Percentiles rank a stretch among this genome's conserved stretches.
Conservation (phyloP, 2,797 vertebrate species). For the Intellagama lesueurii region DNA sequence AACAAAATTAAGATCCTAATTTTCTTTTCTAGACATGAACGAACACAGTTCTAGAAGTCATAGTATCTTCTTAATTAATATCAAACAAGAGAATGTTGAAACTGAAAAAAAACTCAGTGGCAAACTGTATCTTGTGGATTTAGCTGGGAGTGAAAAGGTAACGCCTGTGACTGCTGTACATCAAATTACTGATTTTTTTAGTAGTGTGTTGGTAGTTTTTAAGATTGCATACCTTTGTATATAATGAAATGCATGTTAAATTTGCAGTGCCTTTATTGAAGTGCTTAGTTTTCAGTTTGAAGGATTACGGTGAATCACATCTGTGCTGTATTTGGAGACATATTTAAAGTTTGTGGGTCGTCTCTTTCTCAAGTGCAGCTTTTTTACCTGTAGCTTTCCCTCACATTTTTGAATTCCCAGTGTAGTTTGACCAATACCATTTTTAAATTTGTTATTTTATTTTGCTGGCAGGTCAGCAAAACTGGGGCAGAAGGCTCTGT, state of each 20-base stretch:
- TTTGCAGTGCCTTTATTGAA: not conserved
- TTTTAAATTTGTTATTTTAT: conserved; percentile 33
- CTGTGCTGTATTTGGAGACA: not conserved
- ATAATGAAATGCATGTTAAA: not conserved
- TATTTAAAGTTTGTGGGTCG: too few species aligned
- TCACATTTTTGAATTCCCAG: not conserved
- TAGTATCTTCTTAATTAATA: conserved; percentile 95
- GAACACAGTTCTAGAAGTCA: conserved; percentile 98
- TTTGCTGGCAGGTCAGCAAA: conserved; percentile 89
- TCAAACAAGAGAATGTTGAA: conserved; percentile 96
- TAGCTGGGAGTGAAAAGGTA: conserved; percentile 97
- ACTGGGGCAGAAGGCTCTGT: conserved; percentile 94
- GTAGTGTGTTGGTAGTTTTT: not conserved
- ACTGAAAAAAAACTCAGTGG: conserved; percentile 95
- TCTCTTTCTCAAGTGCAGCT: not conserved
- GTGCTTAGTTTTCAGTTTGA: not conserved
- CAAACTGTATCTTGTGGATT: conserved; percentile 95
- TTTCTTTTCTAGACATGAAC: conserved; percentile 90
- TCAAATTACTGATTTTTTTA: conserved; percentile 11
- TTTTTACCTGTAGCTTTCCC: not conserved
- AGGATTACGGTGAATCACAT: not conserved
- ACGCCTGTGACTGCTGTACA: conserved; percentile 42
- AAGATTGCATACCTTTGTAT: not conserved
- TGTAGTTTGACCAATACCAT: conserved; percentile 45
- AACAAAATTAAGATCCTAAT: not conserved